Evolutionary conservation across 1,140 invertebrate species (phyloP), one percentile per base, ranked within the genome.

Genomic region (Drosophila sulfurigaster): DNA sequence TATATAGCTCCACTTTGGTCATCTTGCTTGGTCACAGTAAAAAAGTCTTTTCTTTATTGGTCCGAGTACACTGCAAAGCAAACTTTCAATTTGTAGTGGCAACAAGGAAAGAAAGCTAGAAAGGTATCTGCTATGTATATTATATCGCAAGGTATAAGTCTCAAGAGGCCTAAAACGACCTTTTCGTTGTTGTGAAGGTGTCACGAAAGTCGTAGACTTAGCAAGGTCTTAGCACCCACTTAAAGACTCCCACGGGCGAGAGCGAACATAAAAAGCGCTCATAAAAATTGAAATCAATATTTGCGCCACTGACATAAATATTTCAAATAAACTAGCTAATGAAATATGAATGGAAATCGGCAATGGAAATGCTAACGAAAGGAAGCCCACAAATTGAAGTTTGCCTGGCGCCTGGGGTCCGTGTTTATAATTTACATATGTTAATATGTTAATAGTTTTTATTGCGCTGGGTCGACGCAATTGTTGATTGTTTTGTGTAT

Each of bases 1-100:
- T 92, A 63, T 92, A 92, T 6, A 92, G 79, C 78, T 92, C 91
- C 49, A 92, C 91, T 79, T 92, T 92, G 48, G 91, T 92, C 91
- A 92, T 92, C 78, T 80, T 91, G 52, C n/a, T 16, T 38, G 35
- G 35, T 38, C 35, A 38, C 11, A 35, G 30, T 28, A 45, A 43
- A 45, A 43, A 46, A n/a, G 30, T 67, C 8, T 64, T 46, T 64
- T 46, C 52, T 16, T 41, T 45, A 57, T 43, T 35, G 16, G 5
- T 30, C 13, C 16, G 15, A 4, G 35, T 62, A 4, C 43, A 65
- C 62, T 56, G 62, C 5, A 52, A 46, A 52, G 8, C 48, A 62
- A 52, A 64, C 63, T 62, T 25, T 68, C 13, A 57, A 51, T 60
- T 60, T 69, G 51, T 71, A 68, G 32, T 4, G 48, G 2, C 30